phyloP scores from a whole-genome alignment of 2,888 invertebrate species.

The Argyresthia albistria region DNA sequence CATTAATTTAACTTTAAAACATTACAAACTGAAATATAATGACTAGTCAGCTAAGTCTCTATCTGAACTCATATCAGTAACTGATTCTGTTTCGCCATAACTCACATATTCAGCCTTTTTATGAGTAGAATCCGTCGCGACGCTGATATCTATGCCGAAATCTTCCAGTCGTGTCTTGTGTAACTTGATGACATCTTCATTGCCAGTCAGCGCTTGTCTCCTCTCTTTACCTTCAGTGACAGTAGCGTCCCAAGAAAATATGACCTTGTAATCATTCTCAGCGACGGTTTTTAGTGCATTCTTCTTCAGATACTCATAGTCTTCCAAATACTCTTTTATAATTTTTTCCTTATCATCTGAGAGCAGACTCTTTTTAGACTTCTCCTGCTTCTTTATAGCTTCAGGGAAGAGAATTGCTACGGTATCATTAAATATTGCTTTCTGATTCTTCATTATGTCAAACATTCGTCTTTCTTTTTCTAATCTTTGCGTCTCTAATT shows the following conservation, averaged over 20 bases:
- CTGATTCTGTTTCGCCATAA: too few relatives aligned
- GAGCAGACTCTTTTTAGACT: constrained; percentile 50
- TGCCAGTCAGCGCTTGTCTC: constrained; percentile 52
- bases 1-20: too few relatives aligned
- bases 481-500: constrained; percentile 69
- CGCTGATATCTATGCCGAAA: not conserved
- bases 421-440: constrained; percentile 77
- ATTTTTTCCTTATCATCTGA: constrained; percentile 45
- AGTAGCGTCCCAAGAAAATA: constrained; percentile 71
- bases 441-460: constrained; percentile 70
- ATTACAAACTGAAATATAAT: too few relatives aligned
- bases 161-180: constrained; percentile 38
- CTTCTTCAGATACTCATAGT: constrained; percentile 36
- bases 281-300: constrained; percentile 46
- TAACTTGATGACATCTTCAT: constrained; percentile 38
- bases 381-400: constrained; percentile 59
- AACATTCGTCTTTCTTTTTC: constrained; percentile 72
- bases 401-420: constrained; percentile 75
- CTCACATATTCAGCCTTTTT: too few relatives aligned
- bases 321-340: constrained; percentile 43
- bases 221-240: constrained; percentile 64
- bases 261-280: constrained; percentile 55
- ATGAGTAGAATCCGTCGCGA: too few relatives aligned
- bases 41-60: too few relatives aligned
- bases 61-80: too few relatives aligned